Percentiles rank a stretch among this genome's conserved stretches.
phyloP scores from a whole-genome alignment of 2,888 invertebrate genomes.

The Schizaphis graminum region DNA sequence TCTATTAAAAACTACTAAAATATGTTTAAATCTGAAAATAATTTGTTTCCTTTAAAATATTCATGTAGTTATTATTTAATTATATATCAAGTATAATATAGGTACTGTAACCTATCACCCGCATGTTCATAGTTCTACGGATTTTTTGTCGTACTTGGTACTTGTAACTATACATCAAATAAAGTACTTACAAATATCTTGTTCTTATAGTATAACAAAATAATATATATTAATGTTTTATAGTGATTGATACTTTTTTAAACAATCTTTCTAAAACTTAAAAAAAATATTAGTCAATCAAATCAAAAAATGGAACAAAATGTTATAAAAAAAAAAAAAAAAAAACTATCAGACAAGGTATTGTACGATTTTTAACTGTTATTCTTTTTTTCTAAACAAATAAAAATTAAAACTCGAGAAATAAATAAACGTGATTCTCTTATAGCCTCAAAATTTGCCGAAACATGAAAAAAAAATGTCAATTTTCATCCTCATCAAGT shows the following conservation, averaged over 20 bases:
- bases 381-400: not conserved
- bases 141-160: not conserved
- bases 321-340: not conserved
- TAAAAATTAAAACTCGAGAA: not conserved
- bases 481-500: not conserved
- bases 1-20: too few relatives aligned
- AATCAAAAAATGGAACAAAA: not conserved
- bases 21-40: too few relatives aligned
- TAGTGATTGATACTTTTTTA: not conserved
- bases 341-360: not conserved
- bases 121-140: not conserved
- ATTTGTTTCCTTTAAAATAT: too few relatives aligned
- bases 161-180: too few relatives aligned
- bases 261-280: not conserved
- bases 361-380: not conserved
- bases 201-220: too few relatives aligned
- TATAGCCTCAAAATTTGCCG: not conserved
- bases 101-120: not conserved
- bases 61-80: not conserved
- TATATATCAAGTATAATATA: not conserved
- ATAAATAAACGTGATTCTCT: not conserved
- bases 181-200: too few relatives aligned
- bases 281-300: not conserved
- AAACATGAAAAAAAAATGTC: not conserved
- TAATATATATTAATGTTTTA: not conserved